These are phyloP conservation scores for Talpa occidentalis DNA, from an alignment of 2,113 vertebrate species.

Conservation along the genomic window DNA sequence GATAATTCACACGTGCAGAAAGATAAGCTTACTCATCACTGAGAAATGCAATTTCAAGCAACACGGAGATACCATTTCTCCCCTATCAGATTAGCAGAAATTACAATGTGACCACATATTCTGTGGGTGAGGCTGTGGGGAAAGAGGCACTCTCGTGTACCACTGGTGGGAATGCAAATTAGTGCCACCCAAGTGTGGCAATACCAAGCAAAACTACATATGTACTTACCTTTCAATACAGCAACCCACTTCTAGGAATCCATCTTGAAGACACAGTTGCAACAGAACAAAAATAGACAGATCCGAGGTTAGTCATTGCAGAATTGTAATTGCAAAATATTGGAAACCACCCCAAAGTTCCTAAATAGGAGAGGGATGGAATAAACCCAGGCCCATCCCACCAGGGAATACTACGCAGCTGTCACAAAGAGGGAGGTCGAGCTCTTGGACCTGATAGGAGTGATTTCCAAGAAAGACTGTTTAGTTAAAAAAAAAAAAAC, in stretches of 20 bases:
- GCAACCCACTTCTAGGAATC: neutral
- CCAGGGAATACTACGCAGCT: neutral
- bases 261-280: neutral
- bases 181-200: too few relatives aligned
- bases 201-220: neutral
- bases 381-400: rapidly evolving
- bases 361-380: neutral
- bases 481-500: too few relatives aligned
- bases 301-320: too few relatives aligned
- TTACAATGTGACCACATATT: neutral
- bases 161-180: neutral
- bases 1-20: neutral
- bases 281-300: neutral
- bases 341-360: neutral
- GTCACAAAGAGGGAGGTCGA: neutral
- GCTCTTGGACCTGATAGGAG: neutral
- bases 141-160: neutral
- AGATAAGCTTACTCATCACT: neutral
- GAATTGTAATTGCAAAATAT: neutral
- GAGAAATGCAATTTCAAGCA: neutral
- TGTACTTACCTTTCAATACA: too few relatives aligned
- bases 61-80: neutral
- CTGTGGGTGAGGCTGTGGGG: neutral
- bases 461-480: neutral
- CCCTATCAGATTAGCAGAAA: neutral